These are phyloP conservation scores for Ochropacha duplaris DNA, from an alignment of 2,888 invertebrate species.

Conservation along the genomic window DNA sequence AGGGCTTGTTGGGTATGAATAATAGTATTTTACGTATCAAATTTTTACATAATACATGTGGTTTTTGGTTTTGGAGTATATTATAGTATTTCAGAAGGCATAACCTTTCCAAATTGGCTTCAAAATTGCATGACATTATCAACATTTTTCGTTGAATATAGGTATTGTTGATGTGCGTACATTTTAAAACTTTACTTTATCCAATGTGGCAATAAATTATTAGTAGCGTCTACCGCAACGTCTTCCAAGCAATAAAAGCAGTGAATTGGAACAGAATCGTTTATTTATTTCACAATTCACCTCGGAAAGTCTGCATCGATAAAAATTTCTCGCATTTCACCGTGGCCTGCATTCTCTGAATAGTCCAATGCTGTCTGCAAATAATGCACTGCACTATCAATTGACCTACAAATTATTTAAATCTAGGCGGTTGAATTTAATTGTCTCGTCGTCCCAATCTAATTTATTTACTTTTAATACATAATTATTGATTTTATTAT, in stretches of 20 bases:
- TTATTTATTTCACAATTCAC: conserved; percentile 4
- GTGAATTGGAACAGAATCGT: conserved; percentile 1
- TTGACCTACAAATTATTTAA: not conserved
- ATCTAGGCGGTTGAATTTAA: not conserved
- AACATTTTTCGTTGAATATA: not conserved
- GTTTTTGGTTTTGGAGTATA: no score
- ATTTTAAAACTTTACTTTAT: not conserved
- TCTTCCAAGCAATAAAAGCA: not conserved
- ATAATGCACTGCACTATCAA: not conserved
- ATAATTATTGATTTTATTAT: not conserved
- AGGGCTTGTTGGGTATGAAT: not conserved
- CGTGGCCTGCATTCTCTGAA: not conserved
- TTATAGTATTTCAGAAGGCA: no score
- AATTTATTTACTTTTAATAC: not conserved
- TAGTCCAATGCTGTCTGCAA: not conserved
- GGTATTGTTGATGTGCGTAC: not conserved
- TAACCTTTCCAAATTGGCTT: no score
- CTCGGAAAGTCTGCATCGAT: not conserved
- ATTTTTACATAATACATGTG: no score
- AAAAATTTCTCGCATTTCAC: conserved; percentile 2
- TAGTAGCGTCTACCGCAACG: not conserved
- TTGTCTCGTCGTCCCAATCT: not conserved
- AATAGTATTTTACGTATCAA: not conserved
- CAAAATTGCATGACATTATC: no score
- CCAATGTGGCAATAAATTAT: not conserved